Evolutionary conservation across 2,797 vertebrate species (phyloP), one percentile per base, ranked within the genome.

Genomic region (Podarcis lilfordi): DNA sequence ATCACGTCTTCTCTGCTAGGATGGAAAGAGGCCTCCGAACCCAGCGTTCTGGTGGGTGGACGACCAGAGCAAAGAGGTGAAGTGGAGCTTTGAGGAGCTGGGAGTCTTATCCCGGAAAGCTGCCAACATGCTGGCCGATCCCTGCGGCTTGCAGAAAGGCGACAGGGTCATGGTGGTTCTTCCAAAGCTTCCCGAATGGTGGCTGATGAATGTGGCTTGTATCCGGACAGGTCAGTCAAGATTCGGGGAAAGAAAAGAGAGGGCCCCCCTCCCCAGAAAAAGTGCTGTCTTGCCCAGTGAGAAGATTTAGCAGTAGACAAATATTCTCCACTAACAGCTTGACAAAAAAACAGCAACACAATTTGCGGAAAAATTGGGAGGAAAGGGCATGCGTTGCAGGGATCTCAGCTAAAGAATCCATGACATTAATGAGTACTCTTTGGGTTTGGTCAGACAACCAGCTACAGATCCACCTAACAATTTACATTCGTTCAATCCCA

Each of bases 41-140:
- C 97, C 97, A 82, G 98, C 97, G 8, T 96, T 98, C 82, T 98
- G 98, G 97, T 98, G 97, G 98, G 93, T 98, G 45, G 94, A 92
- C 80, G 95, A 91, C 2, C 55, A 82, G 19, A 92, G 93, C 82
- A 76, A 95, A 13, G 97, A 98, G 89, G 91, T 98, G 88, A 97
- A 96, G 43, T 98, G 98, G 98, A 97, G 93, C 90, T 98, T 98
- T 93, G 95, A 97, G 43, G 97, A 98, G 86, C 4, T 98, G 85
- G 96, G 96, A 1, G 90, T 92, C 77, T 95, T 96, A 50, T 97
- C 98, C 29, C 96, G 94, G 89, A 97, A 96, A 93, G 94, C 97
- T 7, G 97, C 98, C 80, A 98, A 98, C 11, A 90, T 98, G 0
- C 95, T 98, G 4, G 79, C 35, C 11, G 94, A 93, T 8, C 87